Evolutionary conservation across 2,113 vertebrate genomes (phyloP).

Genomic region (Nycticebus coucang): DNA sequence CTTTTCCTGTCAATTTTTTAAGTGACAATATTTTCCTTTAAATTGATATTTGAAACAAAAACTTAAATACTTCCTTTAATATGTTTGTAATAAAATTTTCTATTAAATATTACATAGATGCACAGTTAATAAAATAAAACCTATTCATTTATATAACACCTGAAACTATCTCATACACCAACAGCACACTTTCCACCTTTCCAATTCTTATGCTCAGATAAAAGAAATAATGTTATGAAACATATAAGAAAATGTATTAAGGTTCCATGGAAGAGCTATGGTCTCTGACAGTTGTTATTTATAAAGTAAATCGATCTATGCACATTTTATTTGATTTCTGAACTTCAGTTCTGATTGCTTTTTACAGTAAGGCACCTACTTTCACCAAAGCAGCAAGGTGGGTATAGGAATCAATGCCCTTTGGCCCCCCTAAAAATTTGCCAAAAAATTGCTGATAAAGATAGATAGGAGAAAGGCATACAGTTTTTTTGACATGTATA

Average conservation of each 20-base stretch:
- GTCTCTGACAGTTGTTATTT: neutral
- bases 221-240: neutral
- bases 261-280: neutral
- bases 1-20: neutral
- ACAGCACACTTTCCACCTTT: neutral
- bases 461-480: too few relatives aligned
- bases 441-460: too few relatives aligned
- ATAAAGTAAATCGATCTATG: neutral
- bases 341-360: neutral
- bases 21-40: neutral
- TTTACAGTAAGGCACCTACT: neutral
- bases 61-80: neutral
- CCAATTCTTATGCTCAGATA: neutral
- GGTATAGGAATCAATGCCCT: too few relatives aligned
- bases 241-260: neutral
- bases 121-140: neutral
- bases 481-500: too few relatives aligned
- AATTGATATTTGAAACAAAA: constrained; percentile 13
- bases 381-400: neutral
- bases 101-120: neutral
- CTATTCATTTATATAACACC: neutral
- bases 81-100: neutral
- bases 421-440: too few relatives aligned
- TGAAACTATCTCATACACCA: neutral
- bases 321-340: neutral